A percentile compares a stretch with the other conserved stretches of the same genome.
These are phyloP conservation scores for Masticophis lateralis DNA, from an alignment of 2,797 vertebrate species.

Conservation along the genomic window DNA sequence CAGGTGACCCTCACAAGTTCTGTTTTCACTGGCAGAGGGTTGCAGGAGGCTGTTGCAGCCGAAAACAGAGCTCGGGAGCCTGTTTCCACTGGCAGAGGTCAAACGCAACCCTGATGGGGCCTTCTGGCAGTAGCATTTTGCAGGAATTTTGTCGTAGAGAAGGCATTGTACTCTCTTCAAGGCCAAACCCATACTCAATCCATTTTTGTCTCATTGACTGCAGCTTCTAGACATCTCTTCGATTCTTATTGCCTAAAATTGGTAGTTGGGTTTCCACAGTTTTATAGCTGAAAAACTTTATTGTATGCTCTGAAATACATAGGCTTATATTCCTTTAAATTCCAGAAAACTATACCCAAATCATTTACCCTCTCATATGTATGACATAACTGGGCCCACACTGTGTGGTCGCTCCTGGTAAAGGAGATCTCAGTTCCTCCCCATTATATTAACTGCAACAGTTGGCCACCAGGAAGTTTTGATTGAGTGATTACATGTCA, in stretches of 20 bases:
- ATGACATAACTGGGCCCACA: background rate
- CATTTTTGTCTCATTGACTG: background rate
- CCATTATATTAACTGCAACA: background rate
- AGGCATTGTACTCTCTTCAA: background rate
- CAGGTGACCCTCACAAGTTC: too few species aligned
- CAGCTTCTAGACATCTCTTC: background rate
- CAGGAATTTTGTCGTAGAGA: background rate
- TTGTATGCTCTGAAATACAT: background rate
- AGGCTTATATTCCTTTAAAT: background rate
- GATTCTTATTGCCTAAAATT: background rate
- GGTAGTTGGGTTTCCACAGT: background rate
- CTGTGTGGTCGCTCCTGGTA: background rate
- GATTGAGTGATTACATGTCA: background rate
- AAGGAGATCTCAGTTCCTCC: background rate
- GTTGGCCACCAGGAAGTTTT: background rate
- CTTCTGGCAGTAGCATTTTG: background rate
- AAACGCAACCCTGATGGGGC: too few species aligned
- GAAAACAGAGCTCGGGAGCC: too few species aligned
- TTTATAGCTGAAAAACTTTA: background rate
- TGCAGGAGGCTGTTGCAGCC: too few species aligned
- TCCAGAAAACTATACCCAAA: background rate
- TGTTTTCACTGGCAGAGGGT: too few species aligned
- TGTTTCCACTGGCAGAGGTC: too few species aligned
- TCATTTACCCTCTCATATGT: background rate
- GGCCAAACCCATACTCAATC: background rate